Conservation (phyloP, 2,797 vertebrate genomes). For the Eremophila alpestris region DNA sequence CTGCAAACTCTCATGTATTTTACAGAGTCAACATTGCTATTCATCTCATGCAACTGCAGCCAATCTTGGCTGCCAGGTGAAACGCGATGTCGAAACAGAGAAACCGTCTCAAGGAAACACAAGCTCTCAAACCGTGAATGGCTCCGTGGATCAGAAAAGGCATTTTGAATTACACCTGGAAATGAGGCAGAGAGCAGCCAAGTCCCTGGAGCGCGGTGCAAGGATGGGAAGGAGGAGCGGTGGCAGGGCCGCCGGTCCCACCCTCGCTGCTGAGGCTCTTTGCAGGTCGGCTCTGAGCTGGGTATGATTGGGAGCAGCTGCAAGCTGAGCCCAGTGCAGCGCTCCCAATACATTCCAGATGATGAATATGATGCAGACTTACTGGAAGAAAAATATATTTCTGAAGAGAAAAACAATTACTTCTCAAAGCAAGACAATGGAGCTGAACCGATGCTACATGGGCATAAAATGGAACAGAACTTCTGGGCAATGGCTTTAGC, state of each 20-base stretch:
- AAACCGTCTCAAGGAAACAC: background rate
- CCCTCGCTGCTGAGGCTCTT: background rate
- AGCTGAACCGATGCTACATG: background rate
- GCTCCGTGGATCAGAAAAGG: conserved; percentile 35
- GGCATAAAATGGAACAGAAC: conserved; percentile 43
- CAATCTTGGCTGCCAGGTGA: conserved; percentile 54
- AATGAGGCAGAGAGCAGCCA: background rate
- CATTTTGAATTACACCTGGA: conserved; percentile 56
- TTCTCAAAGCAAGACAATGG: conserved; percentile 47
- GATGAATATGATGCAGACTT: conserved; percentile 65
- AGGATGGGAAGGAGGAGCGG: background rate
- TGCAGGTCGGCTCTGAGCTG: conserved; percentile 35
- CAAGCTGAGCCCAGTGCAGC: conserved; percentile 26
- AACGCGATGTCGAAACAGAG: conserved; percentile 38
- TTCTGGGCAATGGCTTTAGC: background rate
- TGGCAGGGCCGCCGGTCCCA: background rate
- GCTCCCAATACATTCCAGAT: conserved; percentile 65
- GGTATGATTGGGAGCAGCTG: conserved; percentile 70
- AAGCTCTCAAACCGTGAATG: background rate
- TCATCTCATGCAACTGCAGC: conserved; percentile 39
- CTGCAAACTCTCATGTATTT: conserved; percentile 17
- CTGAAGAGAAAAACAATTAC: conserved; percentile 54
- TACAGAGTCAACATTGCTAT: conserved; percentile 30
- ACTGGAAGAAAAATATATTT: conserved; percentile 59
- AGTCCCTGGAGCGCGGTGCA: background rate